Evolutionary conservation across 1,140 invertebrate genomes (phyloP), one percentile per base, ranked within the genome.

Genomic region (Aphelinus atriplicis): DNA sequence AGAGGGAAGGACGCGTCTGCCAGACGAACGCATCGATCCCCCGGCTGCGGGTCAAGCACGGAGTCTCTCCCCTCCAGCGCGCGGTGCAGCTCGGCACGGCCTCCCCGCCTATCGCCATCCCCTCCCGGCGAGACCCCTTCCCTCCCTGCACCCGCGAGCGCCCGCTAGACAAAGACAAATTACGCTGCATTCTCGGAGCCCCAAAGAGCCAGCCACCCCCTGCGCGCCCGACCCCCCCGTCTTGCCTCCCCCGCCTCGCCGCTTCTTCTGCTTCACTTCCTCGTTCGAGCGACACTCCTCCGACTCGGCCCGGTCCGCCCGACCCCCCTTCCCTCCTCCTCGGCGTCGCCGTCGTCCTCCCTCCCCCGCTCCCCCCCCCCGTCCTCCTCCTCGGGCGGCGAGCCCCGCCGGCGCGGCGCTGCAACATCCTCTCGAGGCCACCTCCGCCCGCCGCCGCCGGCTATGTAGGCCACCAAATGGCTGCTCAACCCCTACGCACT

Each of bases 11-110:
- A 84, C 81, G 83, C 81, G 82, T 87, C 85, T 86, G 86, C 86
- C 86, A 88, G 86, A 88, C 86, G 86, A 88, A 88, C 85, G 86
- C 86, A 87, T 88, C 86, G 86, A 88, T 87, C 86, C 85, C 85
- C 84, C 85, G 83, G 83, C n/a, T 82, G 84, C 85, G 86, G 86
- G 85, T 86, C 87, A 85, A 85, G 86, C 85, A 84, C 84, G 86
- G 86, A 84, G 80, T 79, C 77, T 82, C 78, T 78, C 60, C 61
- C 75, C 78, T 80, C 79, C 75, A 77, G 42, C 56, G 26, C 7
- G 45, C 26, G 50, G 61, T 47, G 55, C 58, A 63, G 26, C 53
- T 60, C 9, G 51, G 42, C 9, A n/a, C 43, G 7, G 50, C 9
- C n/a, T 55, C 51, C n/a, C 60, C 74, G 64, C 69, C 78, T 68